phyloP scores from a whole-genome alignment of 2,113 vertebrate genomes.

The Lagopus leucura region DNA sequence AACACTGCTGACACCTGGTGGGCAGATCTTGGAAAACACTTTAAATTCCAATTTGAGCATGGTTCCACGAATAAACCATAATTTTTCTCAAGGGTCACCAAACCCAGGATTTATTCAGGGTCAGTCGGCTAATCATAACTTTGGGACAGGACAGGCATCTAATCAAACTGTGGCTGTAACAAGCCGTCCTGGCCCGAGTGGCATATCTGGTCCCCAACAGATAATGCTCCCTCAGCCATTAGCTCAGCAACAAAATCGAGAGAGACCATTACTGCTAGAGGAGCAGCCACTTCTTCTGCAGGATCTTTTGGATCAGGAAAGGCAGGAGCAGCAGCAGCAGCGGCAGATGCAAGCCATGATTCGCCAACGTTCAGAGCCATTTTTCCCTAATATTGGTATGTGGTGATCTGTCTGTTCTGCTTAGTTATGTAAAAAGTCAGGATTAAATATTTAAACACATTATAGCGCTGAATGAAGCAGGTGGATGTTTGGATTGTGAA shows the following conservation, averaged over 20 bases:
- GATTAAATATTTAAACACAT: neutral
- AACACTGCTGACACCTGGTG: conserved; percentile 75
- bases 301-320: conserved; percentile 96
- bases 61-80: conserved; percentile 81
- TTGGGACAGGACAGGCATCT: conserved; percentile 71
- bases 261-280: conserved; percentile 89
- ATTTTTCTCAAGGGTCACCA: conserved; percentile 80
- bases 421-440: neutral
- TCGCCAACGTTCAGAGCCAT: conserved; percentile 87
- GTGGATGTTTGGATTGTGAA: neutral
- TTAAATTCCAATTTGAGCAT: conserved; percentile 76
- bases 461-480: neutral
- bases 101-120: conserved; percentile 78
- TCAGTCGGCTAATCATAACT: conserved; percentile 70
- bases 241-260: conserved; percentile 80
- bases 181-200: conserved; percentile 71
- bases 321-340: conserved; percentile 97
- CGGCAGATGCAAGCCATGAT: conserved; percentile 98
- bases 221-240: conserved; percentile 78
- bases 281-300: conserved; percentile 96
- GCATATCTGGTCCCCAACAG: conserved; percentile 80
- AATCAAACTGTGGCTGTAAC: conserved; percentile 75
- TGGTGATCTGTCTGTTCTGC: neutral
- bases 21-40: conserved; percentile 75
- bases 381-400: conserved; percentile 90